A percentile compares a stretch with the other conserved stretches of the same genome.
Conservation (phyloP, 2,113 vertebrate species). For the Chionodraco myersi region DNA sequence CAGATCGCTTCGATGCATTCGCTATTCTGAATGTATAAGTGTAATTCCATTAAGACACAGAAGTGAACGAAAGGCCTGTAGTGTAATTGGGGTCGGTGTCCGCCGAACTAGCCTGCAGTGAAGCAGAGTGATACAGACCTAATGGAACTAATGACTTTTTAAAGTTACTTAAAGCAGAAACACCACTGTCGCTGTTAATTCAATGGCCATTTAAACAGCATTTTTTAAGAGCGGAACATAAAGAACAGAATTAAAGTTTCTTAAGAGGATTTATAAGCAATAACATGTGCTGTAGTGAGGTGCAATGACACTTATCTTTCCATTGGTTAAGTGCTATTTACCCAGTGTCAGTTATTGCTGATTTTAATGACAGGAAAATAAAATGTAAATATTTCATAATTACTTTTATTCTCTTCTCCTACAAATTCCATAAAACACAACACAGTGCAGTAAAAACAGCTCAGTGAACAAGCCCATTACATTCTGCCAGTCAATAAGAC, state of each 20-base stretch:
- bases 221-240: not conserved
- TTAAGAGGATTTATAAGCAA: not conserved
- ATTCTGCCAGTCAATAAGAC: not conserved
- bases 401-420: not conserved
- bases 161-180: conserved; percentile 31
- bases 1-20: not conserved
- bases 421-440: not conserved
- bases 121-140: conserved; percentile 37
- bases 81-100: conserved; percentile 32
- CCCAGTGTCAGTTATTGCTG: not conserved
- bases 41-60: conserved; percentile 8
- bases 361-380: not conserved
- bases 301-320: not conserved
- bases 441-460: not conserved
- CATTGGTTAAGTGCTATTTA: not conserved
- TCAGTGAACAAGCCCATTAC: conserved; percentile 7
- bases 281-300: not conserved
- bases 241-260: not conserved
- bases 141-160: conserved; percentile 64
- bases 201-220: not conserved
- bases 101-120: conserved; percentile 8
- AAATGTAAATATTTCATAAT: too few relatives aligned
- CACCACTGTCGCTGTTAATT: conserved; percentile 10
- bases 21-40: conserved; percentile 24
- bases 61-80: conserved; percentile 9